A percentile compares a stretch with the other conserved stretches of the same genome.
These are phyloP conservation scores for Drosophila littoralis DNA, from an alignment of 1,140 invertebrate species.

Conservation along the genomic window DNA sequence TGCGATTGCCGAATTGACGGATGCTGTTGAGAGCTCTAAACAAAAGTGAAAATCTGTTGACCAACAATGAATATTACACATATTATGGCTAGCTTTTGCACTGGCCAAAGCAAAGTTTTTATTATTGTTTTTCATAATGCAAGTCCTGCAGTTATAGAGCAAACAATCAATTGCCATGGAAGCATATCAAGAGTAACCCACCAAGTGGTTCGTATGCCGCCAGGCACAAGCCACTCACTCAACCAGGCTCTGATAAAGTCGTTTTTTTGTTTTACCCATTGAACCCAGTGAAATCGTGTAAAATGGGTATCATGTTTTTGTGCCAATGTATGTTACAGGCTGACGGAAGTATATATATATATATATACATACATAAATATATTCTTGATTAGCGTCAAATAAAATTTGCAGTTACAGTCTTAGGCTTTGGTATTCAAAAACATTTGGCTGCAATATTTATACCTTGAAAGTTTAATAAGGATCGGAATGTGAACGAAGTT, in stretches of 20 bases:
- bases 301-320: too few species aligned
- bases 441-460: too few species aligned
- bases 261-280: slow-evolving; percentile 30
- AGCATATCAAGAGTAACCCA: slow-evolving; percentile 44
- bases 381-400: too few species aligned
- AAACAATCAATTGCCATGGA: slow-evolving; percentile 74
- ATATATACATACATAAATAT: too few species aligned
- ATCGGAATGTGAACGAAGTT: too few species aligned
- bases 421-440: too few species aligned
- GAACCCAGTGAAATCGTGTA: too few species aligned
- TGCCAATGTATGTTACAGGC: too few species aligned
- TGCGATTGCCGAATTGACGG: slow-evolving; percentile 47
- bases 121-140: slow-evolving; percentile 26
- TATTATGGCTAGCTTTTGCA: not conserved
- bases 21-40: slow-evolving; percentile 46
- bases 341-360: too few species aligned
- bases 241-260: slow-evolving; percentile 61
- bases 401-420: too few species aligned
- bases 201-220: slow-evolving; percentile 52
- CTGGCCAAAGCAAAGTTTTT: slow-evolving; percentile 33
- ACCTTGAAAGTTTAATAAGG: too few species aligned
- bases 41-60: slow-evolving; percentile 31
- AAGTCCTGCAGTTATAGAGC: slow-evolving; percentile 74
- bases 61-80: slow-evolving; percentile 12
- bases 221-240: slow-evolving; percentile 73